Percentiles rank a stretch among this genome's conserved stretches.
Conservation (phyloP, 2,888 invertebrate species). For the Salticus scenicus region DNA sequence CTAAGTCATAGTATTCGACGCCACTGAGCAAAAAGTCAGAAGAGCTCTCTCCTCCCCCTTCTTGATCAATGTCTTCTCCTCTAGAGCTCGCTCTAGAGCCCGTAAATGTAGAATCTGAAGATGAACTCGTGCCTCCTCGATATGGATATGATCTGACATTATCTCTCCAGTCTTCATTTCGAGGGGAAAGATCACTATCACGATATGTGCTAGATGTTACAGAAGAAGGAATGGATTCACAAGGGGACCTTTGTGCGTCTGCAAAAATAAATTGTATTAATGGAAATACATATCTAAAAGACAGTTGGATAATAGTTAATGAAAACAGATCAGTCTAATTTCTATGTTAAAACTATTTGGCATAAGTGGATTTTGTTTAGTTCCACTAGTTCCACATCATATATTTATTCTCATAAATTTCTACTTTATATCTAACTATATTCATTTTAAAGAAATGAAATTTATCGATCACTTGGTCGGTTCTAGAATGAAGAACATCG, state of each 20-base stretch:
- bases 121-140: constrained; percentile 23
- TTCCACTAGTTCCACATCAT: too few relatives aligned
- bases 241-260: constrained; percentile 46
- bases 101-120: constrained; percentile 36
- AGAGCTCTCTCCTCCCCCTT: constrained; percentile 46
- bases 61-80: constrained; percentile 39
- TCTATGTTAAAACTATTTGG: too few relatives aligned
- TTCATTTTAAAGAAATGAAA: too few relatives aligned
- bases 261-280: neutral
- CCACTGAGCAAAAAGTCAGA: constrained; percentile 72
- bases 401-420: too few relatives aligned
- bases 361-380: too few relatives aligned
- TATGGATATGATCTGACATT: neutral
- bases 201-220: constrained; percentile 50
- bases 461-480: too few relatives aligned
- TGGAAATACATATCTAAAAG: too few relatives aligned
- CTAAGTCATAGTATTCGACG: constrained; percentile 69
- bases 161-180: constrained; percentile 47
- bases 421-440: too few relatives aligned
- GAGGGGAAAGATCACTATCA: constrained; percentile 52
- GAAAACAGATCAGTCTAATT: too few relatives aligned
- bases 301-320: too few relatives aligned
- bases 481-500: too few relatives aligned
- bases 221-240: constrained; percentile 48
- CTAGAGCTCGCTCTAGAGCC: constrained; percentile 23